Evolutionary conservation across 35 echinoderm and acorn worm species (phyloP).

Genomic region (Amphiura filiformis): DNA sequence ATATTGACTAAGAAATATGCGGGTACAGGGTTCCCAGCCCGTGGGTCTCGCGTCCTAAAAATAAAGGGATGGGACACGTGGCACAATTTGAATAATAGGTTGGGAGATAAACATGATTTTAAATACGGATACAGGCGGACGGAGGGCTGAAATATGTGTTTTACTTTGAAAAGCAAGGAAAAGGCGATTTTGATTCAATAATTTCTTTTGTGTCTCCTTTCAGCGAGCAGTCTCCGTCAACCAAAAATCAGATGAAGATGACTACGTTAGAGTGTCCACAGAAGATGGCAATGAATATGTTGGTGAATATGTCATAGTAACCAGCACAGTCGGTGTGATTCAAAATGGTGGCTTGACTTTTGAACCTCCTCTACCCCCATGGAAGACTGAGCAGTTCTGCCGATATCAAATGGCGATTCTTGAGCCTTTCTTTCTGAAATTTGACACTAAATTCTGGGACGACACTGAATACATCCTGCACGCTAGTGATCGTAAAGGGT

Average conservation of each 20-base stretch:
- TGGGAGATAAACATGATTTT: too few relatives aligned
- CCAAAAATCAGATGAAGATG: neutral
- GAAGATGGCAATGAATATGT: constrained; percentile 27
- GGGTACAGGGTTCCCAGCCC: too few relatives aligned
- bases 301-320: constrained; percentile 42
- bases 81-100: too few relatives aligned
- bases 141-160: too few relatives aligned
- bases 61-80: too few relatives aligned
- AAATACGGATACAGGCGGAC: too few relatives aligned
- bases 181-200: too few relatives aligned
- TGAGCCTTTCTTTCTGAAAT: constrained; percentile 32
- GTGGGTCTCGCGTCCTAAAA: too few relatives aligned
- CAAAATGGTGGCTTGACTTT: constrained; percentile 30
- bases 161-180: too few relatives aligned
- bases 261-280: constrained; percentile 19
- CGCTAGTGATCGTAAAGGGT: constrained; percentile 24
- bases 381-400: constrained; percentile 39
- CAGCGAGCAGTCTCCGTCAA: constrained; percentile 17
- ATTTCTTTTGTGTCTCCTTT: neutral
- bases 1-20: too few relatives aligned
- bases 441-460: constrained; percentile 47
- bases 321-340: constrained; percentile 48
- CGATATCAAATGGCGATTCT: constrained; percentile 33
- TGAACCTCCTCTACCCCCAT: constrained; percentile 27
- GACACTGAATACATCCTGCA: constrained; percentile 40